Evolutionary conservation across 2,113 vertebrate species (phyloP).

Genomic region (Lampris incognitus): DNA sequence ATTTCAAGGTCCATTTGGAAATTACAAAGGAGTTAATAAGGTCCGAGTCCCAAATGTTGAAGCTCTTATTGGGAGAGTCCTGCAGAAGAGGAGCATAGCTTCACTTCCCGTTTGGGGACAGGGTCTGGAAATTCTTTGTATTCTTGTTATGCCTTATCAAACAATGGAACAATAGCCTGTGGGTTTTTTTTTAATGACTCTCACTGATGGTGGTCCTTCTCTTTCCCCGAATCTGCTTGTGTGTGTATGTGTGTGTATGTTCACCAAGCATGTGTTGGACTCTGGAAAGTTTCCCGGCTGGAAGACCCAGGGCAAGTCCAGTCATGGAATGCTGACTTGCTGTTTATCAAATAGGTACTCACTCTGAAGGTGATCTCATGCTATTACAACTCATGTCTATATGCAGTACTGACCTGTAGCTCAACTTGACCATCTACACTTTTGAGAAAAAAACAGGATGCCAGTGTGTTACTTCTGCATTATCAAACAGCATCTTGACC

Average conservation of each 20-base stretch:
- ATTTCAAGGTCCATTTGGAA: slow-evolving; percentile 32
- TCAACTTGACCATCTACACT: slow-evolving; percentile 7
- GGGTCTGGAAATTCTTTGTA: slow-evolving; percentile 78
- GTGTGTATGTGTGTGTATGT: slow-evolving; percentile 27
- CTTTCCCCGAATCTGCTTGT: slow-evolving; percentile 31
- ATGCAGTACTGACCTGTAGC: slow-evolving; percentile 30
- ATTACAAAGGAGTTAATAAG: slow-evolving; percentile 35
- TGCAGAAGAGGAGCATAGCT: slow-evolving; percentile 68
- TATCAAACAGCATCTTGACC: slow-evolving; percentile 54
- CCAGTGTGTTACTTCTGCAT: slow-evolving; percentile 21
- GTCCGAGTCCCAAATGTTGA: slow-evolving; percentile 30
- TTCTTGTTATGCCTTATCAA: slow-evolving; percentile 82
- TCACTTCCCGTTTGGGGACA: slow-evolving; percentile 75
- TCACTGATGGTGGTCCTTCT: slow-evolving; percentile 57
- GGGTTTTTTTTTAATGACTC: slow-evolving; percentile 50
- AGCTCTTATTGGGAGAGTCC: slow-evolving; percentile 57
- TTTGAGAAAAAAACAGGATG: slow-evolving; percentile 30
- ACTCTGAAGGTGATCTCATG: slow-evolving; percentile 15
- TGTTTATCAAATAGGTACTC: not conserved
- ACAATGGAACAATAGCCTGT: slow-evolving; percentile 83
- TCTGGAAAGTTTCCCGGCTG: slow-evolving; percentile 14
- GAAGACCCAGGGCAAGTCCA: slow-evolving; percentile 6
- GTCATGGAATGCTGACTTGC: slow-evolving; percentile 9
- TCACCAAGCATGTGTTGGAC: slow-evolving; percentile 31
- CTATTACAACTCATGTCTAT: slow-evolving; percentile 29